phyloP scores from a whole-genome alignment of 2,797 vertebrate genomes.

The Neosalanx taihuensis region DNA sequence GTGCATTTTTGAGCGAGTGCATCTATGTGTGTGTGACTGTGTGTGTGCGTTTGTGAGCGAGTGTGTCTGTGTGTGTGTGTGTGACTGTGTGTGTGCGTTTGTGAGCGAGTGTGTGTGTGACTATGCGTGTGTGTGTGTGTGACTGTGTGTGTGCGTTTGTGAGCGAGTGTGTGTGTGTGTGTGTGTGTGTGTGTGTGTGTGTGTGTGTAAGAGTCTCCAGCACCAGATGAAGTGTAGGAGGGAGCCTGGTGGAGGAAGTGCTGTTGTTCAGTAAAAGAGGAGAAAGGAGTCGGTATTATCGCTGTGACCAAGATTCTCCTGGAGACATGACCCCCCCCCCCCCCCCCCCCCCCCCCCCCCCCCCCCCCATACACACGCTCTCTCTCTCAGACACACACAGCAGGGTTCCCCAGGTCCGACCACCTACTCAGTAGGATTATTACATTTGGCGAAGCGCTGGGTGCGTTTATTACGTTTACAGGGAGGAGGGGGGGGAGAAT shows the following conservation, averaged over 20 bases:
- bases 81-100: conserved; percentile 25
- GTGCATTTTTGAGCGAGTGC: not conserved
- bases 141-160: conserved; percentile 22
- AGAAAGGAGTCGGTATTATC: conserved; percentile 49
- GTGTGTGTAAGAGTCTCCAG: conserved; percentile 32
- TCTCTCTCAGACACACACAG: not conserved
- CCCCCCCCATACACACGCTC: not conserved
- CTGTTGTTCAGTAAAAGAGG: conserved; percentile 41
- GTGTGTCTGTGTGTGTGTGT: conserved; percentile 3
- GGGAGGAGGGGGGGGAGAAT: conserved; percentile 25
- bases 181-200: not conserved
- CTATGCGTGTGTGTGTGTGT: conserved; percentile 17
- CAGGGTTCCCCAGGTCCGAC: conserved; percentile 39
- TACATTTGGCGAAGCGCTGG: conserved; percentile 53
- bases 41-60: too few relatives aligned
- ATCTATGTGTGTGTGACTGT: too few relatives aligned
- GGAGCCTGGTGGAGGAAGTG: conserved; percentile 45
- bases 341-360: too few relatives aligned
- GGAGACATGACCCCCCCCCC: conserved; percentile 31
- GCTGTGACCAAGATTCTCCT: conserved; percentile 37
- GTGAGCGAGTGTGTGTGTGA: conserved; percentile 28
- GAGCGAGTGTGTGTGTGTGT: conserved; percentile 18
- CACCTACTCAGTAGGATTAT: conserved; percentile 49
- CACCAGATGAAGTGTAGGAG: conserved; percentile 64
- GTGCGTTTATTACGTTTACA: conserved; percentile 58